phyloP scores from a whole-genome alignment of 53 echinoderm and acorn worm genomes.

The Stichopus horrens region DNA sequence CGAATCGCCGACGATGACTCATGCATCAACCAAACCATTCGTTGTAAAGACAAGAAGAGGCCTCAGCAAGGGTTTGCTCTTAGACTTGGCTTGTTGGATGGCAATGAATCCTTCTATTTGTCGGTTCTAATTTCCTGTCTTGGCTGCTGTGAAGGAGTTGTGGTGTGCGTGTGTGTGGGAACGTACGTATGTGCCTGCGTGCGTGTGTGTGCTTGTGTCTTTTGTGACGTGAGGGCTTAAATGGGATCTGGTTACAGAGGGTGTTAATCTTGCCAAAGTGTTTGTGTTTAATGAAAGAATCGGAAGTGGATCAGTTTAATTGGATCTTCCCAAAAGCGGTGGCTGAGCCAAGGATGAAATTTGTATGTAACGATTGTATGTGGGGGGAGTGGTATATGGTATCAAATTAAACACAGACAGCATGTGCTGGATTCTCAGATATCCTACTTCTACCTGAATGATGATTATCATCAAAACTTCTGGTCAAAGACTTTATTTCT shows the following conservation, averaged over 20 bases:
- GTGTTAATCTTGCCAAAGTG: slow-evolving; percentile 33
- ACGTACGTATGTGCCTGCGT: too few relatives aligned
- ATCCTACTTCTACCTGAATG: too few relatives aligned
- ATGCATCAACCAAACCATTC: slow-evolving; percentile 11
- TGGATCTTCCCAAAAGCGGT: background rate
- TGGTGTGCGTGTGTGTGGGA: background rate
- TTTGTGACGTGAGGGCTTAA: background rate
- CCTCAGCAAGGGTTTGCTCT: background rate
- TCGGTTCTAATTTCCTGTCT: slow-evolving; percentile 31
- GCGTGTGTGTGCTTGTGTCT: too few relatives aligned
- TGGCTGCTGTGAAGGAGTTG: background rate
- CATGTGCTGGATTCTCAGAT: too few relatives aligned
- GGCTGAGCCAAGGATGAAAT: background rate
- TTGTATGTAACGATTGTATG: too few relatives aligned
- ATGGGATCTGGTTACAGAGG: slow-evolving; percentile 25
- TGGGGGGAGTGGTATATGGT: too few relatives aligned
- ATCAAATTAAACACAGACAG: too few relatives aligned
- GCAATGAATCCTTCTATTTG: slow-evolving; percentile 42
- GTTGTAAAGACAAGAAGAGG: slow-evolving; percentile 33
- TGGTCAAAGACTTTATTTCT: too few relatives aligned
- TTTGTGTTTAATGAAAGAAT: background rate
- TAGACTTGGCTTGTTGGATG: background rate
- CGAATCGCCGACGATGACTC: slow-evolving; percentile 23
- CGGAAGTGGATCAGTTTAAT: slow-evolving; percentile 1
- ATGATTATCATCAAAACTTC: too few relatives aligned